phyloP scores from a whole-genome alignment of 2,797 vertebrate genomes.

The Cyclura pinguis region DNA sequence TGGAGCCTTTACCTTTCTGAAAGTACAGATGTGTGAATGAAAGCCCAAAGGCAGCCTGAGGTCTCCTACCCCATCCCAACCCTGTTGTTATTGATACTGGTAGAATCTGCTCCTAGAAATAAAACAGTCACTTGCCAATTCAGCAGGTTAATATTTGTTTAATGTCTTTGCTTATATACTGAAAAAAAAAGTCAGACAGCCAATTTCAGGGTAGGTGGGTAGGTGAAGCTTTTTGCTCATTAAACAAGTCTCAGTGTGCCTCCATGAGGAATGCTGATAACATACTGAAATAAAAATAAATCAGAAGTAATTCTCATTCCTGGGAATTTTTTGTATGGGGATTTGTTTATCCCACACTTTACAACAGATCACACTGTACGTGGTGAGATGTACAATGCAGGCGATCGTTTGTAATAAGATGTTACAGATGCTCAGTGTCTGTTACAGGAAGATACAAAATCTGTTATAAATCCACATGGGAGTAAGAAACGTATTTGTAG shows the following conservation, averaged over 20 bases:
- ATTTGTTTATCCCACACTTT: constrained; percentile 51
- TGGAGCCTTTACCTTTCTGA: constrained; percentile 21
- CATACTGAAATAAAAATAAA: constrained; percentile 66
- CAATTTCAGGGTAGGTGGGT: constrained; percentile 47
- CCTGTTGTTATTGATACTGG: neutral
- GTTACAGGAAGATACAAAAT: constrained; percentile 66
- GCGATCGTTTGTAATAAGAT: constrained; percentile 60
- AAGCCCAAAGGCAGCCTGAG: constrained; percentile 14
- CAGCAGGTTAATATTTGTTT: constrained; percentile 40
- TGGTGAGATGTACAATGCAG: neutral
- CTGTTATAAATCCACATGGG: constrained; percentile 69
- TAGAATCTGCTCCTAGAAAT: constrained; percentile 46
- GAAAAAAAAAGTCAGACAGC: constrained; percentile 20
- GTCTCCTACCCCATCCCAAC: neutral
- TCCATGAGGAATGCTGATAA: constrained; percentile 17
- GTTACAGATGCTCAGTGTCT: constrained; percentile 67
- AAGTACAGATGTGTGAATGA: constrained; percentile 33
- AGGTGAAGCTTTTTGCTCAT: constrained; percentile 66
- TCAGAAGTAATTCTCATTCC: constrained; percentile 41
- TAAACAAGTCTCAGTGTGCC: constrained; percentile 52
- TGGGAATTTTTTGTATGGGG: constrained; percentile 23
- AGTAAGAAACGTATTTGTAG: constrained; percentile 54
- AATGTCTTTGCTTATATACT: constrained; percentile 39
- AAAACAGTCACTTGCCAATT: constrained; percentile 56
- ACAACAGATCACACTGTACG: constrained; percentile 50